phyloP scores from a whole-genome alignment of 2,113 vertebrate species.

The Onychostoma macrolepis region DNA sequence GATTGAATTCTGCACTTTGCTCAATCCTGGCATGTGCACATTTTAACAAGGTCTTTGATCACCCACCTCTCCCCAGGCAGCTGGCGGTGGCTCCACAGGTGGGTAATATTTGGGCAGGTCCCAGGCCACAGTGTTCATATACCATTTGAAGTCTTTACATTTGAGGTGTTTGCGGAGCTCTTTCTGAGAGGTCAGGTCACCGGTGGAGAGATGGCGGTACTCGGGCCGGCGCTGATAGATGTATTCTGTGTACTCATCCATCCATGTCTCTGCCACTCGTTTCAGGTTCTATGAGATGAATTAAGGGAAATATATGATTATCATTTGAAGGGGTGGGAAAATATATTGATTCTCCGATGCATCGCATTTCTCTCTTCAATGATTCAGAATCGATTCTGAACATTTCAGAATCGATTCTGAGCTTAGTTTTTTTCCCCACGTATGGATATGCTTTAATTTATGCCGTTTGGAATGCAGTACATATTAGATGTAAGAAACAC shows the following conservation, averaged over 20 bases:
- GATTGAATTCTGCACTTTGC: neutral
- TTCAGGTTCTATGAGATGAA: slow-evolving; percentile 82
- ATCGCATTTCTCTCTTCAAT: no score
- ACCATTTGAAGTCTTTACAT: slow-evolving; percentile 93
- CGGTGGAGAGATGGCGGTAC: slow-evolving; percentile 87
- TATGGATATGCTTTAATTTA: no score
- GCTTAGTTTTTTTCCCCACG: no score
- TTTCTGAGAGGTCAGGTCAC: slow-evolving; percentile 87
- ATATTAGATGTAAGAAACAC: no score
- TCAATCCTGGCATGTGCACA: neutral
- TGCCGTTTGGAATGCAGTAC: no score
- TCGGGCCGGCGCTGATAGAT: slow-evolving; percentile 88
- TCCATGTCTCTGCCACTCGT: slow-evolving; percentile 90
- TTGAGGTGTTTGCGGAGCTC: slow-evolving; percentile 85
- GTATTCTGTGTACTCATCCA: slow-evolving; percentile 90
- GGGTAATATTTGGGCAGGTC: slow-evolving; percentile 89
- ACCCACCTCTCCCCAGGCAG: slow-evolving; percentile 89
- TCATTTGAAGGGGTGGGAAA: no score
- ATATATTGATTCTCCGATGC: no score
- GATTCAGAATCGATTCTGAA: no score
- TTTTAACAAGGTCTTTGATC: neutral
- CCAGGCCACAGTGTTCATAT: slow-evolving; percentile 89
- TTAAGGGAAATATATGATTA: neutral
- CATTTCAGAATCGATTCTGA: no score
- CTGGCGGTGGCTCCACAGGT: slow-evolving; percentile 85